Evolutionary conservation across 2,113 vertebrate genomes (phyloP).

Genomic region (Aepyceros melampus): DNA sequence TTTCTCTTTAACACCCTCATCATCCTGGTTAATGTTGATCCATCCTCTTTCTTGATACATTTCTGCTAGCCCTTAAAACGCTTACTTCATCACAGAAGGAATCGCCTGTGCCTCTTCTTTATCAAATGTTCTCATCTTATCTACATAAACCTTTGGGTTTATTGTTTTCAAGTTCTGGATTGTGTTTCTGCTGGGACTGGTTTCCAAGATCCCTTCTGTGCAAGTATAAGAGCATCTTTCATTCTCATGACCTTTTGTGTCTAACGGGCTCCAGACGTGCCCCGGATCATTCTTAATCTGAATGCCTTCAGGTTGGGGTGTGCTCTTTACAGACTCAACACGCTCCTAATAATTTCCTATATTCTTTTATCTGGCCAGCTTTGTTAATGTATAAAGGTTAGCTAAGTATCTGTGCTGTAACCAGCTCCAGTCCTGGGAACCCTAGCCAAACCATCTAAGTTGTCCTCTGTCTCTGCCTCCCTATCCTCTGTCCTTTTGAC

Average conservation of each 20-base stretch:
- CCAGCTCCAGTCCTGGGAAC: neutral
- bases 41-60: neutral
- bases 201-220: neutral
- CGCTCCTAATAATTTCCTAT: neutral
- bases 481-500: neutral
- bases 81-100: conserved; percentile 56
- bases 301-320: neutral
- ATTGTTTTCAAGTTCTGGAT: neutral
- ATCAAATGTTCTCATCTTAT: conserved; percentile 56
- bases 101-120: conserved; percentile 38
- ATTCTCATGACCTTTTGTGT: neutral
- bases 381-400: neutral
- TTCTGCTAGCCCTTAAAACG: neutral
- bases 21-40: neutral
- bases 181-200: neutral
- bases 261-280: neutral
- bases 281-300: neutral
- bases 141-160: conserved; percentile 21
- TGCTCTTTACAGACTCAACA: neutral
- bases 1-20: neutral
- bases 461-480: neutral
- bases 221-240: neutral
- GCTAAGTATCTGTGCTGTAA: neutral
- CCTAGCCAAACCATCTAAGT: neutral
- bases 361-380: neutral